Percentiles rank a stretch among this genome's conserved stretches.
Evolutionary conservation across 2,113 vertebrate species (phyloP).

Genomic region (Prionailurus viverrinus): DNA sequence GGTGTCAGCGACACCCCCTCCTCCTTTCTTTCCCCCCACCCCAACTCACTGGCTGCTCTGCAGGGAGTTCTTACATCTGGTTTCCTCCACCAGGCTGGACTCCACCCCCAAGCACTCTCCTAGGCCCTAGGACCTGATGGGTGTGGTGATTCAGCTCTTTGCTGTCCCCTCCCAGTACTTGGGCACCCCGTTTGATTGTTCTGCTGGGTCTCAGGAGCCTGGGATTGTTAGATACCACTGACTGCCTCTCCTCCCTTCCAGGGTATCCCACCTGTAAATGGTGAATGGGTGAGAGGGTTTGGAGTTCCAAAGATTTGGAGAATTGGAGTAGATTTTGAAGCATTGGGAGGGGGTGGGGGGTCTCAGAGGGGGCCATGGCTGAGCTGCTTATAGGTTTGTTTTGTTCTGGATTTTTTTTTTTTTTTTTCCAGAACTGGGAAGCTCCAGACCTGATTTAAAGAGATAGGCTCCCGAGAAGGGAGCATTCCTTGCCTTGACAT

Average conservation of each 20-base stretch:
- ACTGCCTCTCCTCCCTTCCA: background rate
- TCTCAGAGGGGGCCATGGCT: background rate
- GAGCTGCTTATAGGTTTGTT: slow-evolving; percentile 70
- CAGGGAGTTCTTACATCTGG: background rate
- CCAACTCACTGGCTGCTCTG: too few species aligned
- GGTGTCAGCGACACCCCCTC: background rate
- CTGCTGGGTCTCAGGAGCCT: background rate
- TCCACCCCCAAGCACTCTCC: background rate
- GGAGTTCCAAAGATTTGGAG: background rate
- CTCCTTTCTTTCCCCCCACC: too few species aligned
- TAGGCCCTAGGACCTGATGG: background rate
- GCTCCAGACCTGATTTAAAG: slow-evolving; percentile 81
- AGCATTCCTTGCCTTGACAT: slow-evolving; percentile 71
- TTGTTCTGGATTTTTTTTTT: slow-evolving; percentile 38
- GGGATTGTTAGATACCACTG: background rate
- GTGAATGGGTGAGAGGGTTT: background rate
- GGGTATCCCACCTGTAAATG: background rate
- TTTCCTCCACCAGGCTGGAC: background rate
- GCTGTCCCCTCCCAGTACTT: background rate
- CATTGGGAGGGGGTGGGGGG: background rate
- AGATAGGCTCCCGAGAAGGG: slow-evolving; percentile 71
- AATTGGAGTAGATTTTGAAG: slow-evolving; percentile 7
- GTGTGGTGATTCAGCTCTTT: slow-evolving; percentile 69
- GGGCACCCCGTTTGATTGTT: background rate
- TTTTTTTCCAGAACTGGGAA: background rate